These are phyloP conservation scores for Nezara viridula DNA, from an alignment of 2,888 invertebrate species.

Conservation along the genomic window DNA sequence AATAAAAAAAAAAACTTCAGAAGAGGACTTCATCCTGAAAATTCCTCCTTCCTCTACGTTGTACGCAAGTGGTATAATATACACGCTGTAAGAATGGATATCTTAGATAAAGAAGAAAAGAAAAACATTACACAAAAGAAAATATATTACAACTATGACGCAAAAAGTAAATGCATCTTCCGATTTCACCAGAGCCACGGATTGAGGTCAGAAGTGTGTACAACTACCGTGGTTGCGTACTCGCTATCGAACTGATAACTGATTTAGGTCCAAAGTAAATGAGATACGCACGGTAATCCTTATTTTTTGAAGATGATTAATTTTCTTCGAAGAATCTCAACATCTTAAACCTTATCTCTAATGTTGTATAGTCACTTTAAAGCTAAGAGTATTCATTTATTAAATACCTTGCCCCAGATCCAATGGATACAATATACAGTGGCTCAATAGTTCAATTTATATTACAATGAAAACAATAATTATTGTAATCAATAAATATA, in stretches of 20 bases:
- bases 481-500: no score
- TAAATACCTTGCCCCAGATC: no score
- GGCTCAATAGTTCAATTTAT: no score
- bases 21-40: no score
- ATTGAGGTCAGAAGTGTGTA: constrained; percentile 14
- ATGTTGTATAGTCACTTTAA: background rate
- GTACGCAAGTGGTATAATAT: no score
- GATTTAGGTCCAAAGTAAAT: background rate
- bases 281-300: background rate
- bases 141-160: background rate
- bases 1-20: no score
- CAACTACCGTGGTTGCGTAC: background rate
- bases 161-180: background rate
- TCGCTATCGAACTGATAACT: background rate
- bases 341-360: background rate
- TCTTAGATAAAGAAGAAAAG: no score
- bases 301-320: background rate
- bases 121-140: background rate
- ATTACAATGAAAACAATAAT: no score
- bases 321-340: background rate
- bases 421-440: no score
- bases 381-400: background rate
- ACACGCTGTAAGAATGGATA: no score
- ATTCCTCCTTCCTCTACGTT: no score
- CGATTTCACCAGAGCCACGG: background rate